Evolutionary conservation across 1,140 invertebrate genomes (phyloP).

Genomic region (Nylanderia fulva): DNA sequence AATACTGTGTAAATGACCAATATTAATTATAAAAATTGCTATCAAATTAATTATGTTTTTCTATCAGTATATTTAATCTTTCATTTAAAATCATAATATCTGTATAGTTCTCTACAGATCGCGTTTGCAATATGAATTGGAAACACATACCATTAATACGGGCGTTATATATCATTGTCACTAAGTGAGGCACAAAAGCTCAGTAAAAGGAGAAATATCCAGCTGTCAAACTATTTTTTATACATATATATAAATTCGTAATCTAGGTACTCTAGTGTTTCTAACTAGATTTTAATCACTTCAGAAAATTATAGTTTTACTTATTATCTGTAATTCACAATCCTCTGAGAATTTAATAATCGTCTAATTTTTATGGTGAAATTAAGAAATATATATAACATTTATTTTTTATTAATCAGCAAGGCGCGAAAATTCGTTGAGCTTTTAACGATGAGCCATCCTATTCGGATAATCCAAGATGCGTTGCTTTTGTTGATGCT

Average conservation of each 20-base stretch:
- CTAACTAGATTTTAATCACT: conserved; percentile 31
- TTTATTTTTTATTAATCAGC: conserved; percentile 6
- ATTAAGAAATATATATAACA: conserved; percentile 24
- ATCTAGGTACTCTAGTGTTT: conserved; percentile 30
- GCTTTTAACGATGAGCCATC: neutral
- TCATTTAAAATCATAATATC: conserved; percentile 60
- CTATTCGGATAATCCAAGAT: neutral
- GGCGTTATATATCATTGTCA: conserved; percentile 40
- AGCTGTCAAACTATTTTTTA: conserved; percentile 49
- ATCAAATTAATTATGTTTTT: conserved; percentile 42
- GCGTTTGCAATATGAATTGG: conserved; percentile 37
- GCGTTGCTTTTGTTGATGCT: neutral
- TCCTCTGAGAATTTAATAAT: conserved; percentile 40
- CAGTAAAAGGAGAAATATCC: conserved; percentile 39
- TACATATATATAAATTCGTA: conserved; percentile 25
- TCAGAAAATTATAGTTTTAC: conserved; percentile 46
- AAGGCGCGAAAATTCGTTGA: conserved; percentile 21
- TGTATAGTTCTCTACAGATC: conserved; percentile 24
- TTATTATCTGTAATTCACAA: conserved; percentile 21
- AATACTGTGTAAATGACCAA: conserved; percentile 46
- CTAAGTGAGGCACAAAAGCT: conserved; percentile 47
- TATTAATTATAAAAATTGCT: conserved; percentile 34
- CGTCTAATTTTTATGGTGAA: conserved; percentile 20
- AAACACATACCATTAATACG: conserved; percentile 49
- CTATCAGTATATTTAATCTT: conserved; percentile 39